Evolutionary conservation across 2,888 invertebrate genomes (phyloP), one percentile per base, ranked within the genome.

Genomic region (Trissolcus brochymenae): DNA sequence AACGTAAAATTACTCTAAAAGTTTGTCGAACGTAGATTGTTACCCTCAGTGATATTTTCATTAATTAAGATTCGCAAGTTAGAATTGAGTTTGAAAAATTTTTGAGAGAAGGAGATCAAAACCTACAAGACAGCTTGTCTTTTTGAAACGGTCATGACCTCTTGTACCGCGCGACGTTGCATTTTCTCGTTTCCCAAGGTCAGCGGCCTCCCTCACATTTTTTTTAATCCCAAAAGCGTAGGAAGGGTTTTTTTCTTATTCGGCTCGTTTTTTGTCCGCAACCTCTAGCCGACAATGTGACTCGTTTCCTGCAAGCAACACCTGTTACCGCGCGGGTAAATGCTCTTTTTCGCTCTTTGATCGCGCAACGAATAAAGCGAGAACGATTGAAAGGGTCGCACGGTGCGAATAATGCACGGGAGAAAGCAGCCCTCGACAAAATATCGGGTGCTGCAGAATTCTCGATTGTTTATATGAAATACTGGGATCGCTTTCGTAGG

Each of bases 361-460:
- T 40, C 43, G 53, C 16, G 19, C 11, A 16, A 50, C 60, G 70
- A 65, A 76, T 76, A 76, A 66, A 62, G 67, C 61, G 55, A 68
- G 62, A 59, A 68, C 54, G 65, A 65, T 64, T 56, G 62, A 65
- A 73, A 77, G 78, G 78, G 74, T 74, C 78, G 70, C 78, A 61
- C 76, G 72, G 40, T 51, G 77, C 77, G 65, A 78, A 78, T 78
- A 78, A 78, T 73, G 73, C 77, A 68, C 60, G 41, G 50, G 72
- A 61, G 72, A 73, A 71, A 57, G 64, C 67, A 55, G 21, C 68
- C 64, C 49, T 72, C 41, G 49, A 67, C 57, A 76, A 67, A 67
- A 76, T 76, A 76, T 76, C 76, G 76, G 68, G 25, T 71, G 56
- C 72, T 72, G 77, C 77, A 77, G 68, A 75, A 50, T 60, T 68